Evolutionary conservation across 2,888 invertebrate species (phyloP), one percentile per base, ranked within the genome.

Genomic region (Rhopalosiphum nymphaeae): DNA sequence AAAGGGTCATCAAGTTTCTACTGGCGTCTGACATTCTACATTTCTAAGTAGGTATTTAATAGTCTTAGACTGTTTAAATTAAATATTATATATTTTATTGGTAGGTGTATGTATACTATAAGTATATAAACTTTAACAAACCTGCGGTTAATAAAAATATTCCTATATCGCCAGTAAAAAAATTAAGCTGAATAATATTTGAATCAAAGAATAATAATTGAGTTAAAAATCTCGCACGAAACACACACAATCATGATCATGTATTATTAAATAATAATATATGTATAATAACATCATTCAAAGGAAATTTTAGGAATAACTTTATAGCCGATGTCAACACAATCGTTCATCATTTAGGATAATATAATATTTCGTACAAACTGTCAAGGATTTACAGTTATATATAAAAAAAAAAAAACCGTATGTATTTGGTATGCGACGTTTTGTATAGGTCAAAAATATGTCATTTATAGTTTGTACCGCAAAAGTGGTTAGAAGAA

Each of bases 381-480:
- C 90, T 61, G 90, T 90, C 61, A 90, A 44, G 46, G 46, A 67
- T 67, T 46, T 86, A 90, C 46, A 67, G 61, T 67, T 67, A 25
- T 89, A 61, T 46, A 61, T 21, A 44, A 21, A 89, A 10, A 61
- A 44, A 89, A 53, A 91, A 53, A 78, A 36, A 29, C 61, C 44
- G n/a, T 61, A n/a, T 36, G 13, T 36, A 90, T 49, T 90, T 36
- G 67, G 46, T 90, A n/a, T 90, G 25, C 21, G 61, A 46, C 44
- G 61, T 78, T 91, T 78, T 53, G 49, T 78, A 84, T 78, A 78
- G 91, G 91, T 91, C 91, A 78, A 78, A 91, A 90, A 78, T 78
- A 78, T 49, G 91, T 78, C 91, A 36, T 91, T 36, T 84, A 67
- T 49, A 53, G 91, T 36, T 53, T 53, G 53, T 42, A 36, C 26